Conservation (phyloP, 2,888 invertebrate genomes). For the Hirudinaria manillensis region DNA sequence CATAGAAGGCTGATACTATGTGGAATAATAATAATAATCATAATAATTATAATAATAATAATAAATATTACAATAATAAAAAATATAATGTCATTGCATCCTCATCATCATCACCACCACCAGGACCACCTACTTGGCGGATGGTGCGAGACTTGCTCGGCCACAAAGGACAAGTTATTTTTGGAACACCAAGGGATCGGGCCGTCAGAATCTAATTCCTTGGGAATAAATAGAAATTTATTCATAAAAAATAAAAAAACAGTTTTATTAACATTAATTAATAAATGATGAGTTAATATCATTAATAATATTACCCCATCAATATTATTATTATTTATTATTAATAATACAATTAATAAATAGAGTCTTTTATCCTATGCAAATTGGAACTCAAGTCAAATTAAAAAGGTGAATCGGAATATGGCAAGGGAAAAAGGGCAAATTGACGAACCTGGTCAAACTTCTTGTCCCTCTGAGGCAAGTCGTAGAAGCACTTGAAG, state of each 20-base stretch:
- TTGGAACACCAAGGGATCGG: slow-evolving; percentile 84
- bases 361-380: no score
- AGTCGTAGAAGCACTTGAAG: slow-evolving; percentile 62
- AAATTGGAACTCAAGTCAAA: no score
- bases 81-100: no score
- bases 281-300: no score
- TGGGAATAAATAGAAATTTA: no score
- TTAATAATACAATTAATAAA: no score
- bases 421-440: no score
- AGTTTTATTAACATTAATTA: no score
- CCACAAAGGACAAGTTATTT: slow-evolving; percentile 84
- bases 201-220: slow-evolving; percentile 61
- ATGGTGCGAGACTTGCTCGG: slow-evolving; percentile 98
- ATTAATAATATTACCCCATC: no score
- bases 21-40: slow-evolving; percentile 22
- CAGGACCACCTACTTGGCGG: slow-evolving; percentile 72
- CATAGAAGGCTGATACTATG: slow-evolving; percentile 93
- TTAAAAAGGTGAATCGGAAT: no score
- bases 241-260: no score
- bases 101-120: neutral
- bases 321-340: no score
- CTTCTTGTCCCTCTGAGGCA: slow-evolving; percentile 43
- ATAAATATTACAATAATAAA: neutral
- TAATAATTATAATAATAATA: neutral
- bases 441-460: neutral